Conservation (phyloP, 37 sponge, comb jelly and placozoan genomes). For the Axinella damicornis region DNA sequence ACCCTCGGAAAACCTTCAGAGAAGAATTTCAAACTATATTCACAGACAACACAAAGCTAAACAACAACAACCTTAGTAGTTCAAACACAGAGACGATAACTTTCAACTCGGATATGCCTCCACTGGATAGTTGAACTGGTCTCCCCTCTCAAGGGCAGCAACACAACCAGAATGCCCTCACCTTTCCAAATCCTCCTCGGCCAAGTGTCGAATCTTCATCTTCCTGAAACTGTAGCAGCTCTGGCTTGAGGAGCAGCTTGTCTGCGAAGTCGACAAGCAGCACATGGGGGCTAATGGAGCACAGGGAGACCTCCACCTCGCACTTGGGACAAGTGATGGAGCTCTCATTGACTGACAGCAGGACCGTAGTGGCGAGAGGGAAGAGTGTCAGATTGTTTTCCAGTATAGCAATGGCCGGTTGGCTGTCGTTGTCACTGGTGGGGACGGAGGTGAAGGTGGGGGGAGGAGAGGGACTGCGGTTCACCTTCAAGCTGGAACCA, state of each 20-base stretch:
- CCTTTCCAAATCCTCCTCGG: conserved; percentile 66
- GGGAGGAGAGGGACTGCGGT: neutral
- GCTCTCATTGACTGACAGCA: conserved; percentile 10
- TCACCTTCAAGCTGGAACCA: conserved; percentile 7
- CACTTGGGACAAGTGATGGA: conserved; percentile 44
- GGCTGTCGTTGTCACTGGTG: neutral
- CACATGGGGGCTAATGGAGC: conserved; percentile 47
- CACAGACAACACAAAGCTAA: too few species aligned
- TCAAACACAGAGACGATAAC: too few species aligned
- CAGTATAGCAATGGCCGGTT: conserved; percentile 20
- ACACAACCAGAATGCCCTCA: neutral
- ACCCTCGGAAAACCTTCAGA: conserved; percentile 54
- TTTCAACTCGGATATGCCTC: too few species aligned
- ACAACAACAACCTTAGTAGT: too few species aligned
- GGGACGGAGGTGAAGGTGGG: conserved; percentile 4
- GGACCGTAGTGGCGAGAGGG: conserved; percentile 23
- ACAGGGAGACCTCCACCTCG: neutral
- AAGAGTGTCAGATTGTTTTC: conserved; percentile 33
- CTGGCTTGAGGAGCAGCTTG: conserved; percentile 25
- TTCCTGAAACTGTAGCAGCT: conserved; percentile 19
- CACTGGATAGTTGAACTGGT: too few species aligned
- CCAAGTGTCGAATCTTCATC: conserved; percentile 21
- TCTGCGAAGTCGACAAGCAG: conserved; percentile 59
- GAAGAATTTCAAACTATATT: too few species aligned
- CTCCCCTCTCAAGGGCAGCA: too few species aligned